These are phyloP conservation scores for Cataglyphis livida DNA, from an alignment of 2,888 invertebrate species.

Conservation along the genomic window DNA sequence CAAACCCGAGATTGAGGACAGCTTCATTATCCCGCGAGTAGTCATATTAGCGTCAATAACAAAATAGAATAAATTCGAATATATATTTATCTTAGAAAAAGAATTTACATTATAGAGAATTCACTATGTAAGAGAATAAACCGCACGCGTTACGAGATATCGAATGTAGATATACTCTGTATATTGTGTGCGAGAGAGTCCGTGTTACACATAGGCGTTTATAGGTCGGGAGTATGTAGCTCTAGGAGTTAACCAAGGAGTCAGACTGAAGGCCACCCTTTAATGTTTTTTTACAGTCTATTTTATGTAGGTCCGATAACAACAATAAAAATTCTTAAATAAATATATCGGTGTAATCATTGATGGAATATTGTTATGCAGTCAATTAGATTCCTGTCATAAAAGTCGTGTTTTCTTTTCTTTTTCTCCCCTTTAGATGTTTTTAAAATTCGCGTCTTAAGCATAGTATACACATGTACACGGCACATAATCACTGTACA, in stretches of 20 bases:
- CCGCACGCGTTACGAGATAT: slow-evolving; percentile 43
- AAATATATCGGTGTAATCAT: slow-evolving; percentile 84
- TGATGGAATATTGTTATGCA: slow-evolving; percentile 84
- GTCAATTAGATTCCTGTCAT: slow-evolving; percentile 77
- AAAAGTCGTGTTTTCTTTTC: slow-evolving; percentile 53
- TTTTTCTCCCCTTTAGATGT: slow-evolving; percentile 64
- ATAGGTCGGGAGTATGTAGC: slow-evolving; percentile 79
- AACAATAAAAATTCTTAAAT: slow-evolving; percentile 85
- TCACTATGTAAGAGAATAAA: slow-evolving; percentile 68
- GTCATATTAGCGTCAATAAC: slow-evolving; percentile 71
- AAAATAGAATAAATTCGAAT: slow-evolving; percentile 80
- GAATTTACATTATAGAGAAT: slow-evolving; percentile 77
- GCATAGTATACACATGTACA: slow-evolving; percentile 82
- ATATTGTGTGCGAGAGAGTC: slow-evolving; percentile 47
- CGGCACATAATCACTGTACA: slow-evolving; percentile 76
- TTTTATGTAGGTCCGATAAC: slow-evolving; percentile 84
- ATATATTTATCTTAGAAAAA: slow-evolving; percentile 77
- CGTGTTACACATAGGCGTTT: slow-evolving; percentile 64
- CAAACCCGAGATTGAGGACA: slow-evolving; percentile 64
- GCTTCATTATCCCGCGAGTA: slow-evolving; percentile 56
- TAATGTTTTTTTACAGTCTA: slow-evolving; percentile 84
- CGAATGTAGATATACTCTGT: slow-evolving; percentile 64
- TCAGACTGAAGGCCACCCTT: slow-evolving; percentile 85
- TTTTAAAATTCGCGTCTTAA: slow-evolving; percentile 74
- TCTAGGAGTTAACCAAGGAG: slow-evolving; percentile 84